Base-by-base conservation (phyloP, 2,888 invertebrate species). In the Agriotes lineatus region DNA sequence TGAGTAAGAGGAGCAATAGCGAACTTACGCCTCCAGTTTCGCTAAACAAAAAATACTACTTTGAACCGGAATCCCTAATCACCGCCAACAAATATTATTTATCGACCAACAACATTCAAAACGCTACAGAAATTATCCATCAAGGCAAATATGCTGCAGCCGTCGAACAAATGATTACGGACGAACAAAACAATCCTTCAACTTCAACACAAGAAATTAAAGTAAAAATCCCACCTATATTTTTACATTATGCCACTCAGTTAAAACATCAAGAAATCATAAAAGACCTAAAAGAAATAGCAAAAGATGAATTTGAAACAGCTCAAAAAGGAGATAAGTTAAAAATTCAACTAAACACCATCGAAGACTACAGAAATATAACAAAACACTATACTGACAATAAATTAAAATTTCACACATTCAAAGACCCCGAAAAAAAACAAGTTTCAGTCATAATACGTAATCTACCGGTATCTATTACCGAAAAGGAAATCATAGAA, bases 331-430 rank as follows among this genome's bases (percentile, higher is more conserved):
- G 18, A 16, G 37, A 56, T 37, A 56, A 56, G 35, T 18, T 35
- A 16, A 56, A 37, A 56, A 56, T 56, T 16, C 18, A 37, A 20
- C 19, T 56, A 56, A 37, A 14, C 18, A 56, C 35, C 6, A 37
- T 56, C 16, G 37, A 37, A 16, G 56, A 56, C 19, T 56, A 56
- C n/a, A 56, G 56, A 56, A 56, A 56, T 37, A 37, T 56, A n/a
- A n/a, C n/a, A n/a, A n/a, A 2, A 56, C 56, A 9, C 37, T 56
- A 56, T 16, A 6, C 56, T 9, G 56, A 37, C 20, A 56, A 52
- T 12, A 52, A 52, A 2, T 5, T 30, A 7, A 56, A 56, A n/a
- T 56, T 18, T 37, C 56, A 56, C 19, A 56, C 35, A 16, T 37
- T 37, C 18, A 37, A 37, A 44, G 19, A 44, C 10, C 19, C 44